phyloP scores from a whole-genome alignment of 2,888 invertebrate species.

The Drosophila mulleri region DNA sequence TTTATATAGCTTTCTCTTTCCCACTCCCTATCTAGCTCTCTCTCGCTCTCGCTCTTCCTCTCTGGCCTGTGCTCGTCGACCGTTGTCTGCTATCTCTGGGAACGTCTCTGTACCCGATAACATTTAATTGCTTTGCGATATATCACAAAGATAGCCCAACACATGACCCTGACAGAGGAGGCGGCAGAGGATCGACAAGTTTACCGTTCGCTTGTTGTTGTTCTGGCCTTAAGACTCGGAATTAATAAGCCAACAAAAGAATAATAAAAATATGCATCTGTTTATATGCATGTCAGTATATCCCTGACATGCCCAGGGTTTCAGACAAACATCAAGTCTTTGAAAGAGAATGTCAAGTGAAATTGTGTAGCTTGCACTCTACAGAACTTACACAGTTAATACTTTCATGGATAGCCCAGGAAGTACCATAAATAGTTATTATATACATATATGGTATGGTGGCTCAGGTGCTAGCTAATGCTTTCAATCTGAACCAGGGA shows the following conservation, averaged over 20 bases:
- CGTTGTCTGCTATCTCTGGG: slow-evolving; percentile 31
- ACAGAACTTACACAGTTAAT: background rate
- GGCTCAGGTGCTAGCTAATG: no score
- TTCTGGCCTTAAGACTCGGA: slow-evolving; percentile 53
- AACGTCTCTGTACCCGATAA: slow-evolving; percentile 70
- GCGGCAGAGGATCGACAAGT: background rate
- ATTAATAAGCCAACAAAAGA: slow-evolving; percentile 33
- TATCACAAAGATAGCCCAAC: slow-evolving; percentile 70
- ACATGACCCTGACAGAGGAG: slow-evolving; percentile 13
- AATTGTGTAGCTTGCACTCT: background rate
- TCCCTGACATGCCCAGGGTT: no score
- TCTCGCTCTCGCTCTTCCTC: background rate
- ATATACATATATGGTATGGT: no score
- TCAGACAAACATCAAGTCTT: background rate
- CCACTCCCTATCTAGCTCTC: background rate
- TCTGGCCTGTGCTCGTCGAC: background rate
- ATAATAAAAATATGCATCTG: slow-evolving; percentile 12
- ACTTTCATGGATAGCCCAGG: background rate
- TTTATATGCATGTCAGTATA: background rate
- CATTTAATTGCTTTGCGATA: slow-evolving; percentile 77
- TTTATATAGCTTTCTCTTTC: background rate
- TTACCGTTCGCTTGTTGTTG: slow-evolving; percentile 1
- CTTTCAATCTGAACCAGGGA: no score
- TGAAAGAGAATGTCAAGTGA: background rate
- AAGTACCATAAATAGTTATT: no score